Percentiles rank a stretch among this genome's conserved stretches.
phyloP scores from a whole-genome alignment of 2,113 vertebrate genomes.

The Rhinogobius similis region DNA sequence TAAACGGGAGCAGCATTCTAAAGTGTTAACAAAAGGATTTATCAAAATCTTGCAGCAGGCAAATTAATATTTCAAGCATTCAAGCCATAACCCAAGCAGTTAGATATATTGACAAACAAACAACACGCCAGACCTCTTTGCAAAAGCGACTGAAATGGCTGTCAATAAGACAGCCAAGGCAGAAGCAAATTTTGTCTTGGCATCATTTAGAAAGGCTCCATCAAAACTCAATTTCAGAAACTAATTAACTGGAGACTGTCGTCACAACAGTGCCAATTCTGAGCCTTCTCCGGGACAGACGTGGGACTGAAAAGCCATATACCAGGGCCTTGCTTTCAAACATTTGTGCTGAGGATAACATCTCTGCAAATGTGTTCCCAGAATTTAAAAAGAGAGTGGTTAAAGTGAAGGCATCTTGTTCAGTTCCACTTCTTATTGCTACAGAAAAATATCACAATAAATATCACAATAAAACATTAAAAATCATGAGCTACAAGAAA shows the following conservation, averaged over 20 bases:
- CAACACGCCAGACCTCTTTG: slow-evolving; percentile 83
- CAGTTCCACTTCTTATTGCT: neutral
- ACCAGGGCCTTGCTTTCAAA: slow-evolving; percentile 54
- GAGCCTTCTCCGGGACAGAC: slow-evolving; percentile 67
- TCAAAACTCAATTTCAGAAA: slow-evolving; percentile 99
- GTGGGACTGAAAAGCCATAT: slow-evolving; percentile 42
- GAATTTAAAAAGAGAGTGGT: slow-evolving; percentile 23
- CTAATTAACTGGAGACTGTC: slow-evolving; percentile 98
- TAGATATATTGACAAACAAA: slow-evolving; percentile 88
- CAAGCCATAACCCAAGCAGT: slow-evolving; percentile 78
- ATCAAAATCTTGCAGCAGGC: slow-evolving; percentile 22
- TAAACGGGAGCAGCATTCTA: neutral
- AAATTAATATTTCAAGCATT: slow-evolving; percentile 33
- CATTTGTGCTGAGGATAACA: slow-evolving; percentile 20
- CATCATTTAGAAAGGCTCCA: slow-evolving; percentile 99
- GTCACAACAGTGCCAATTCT: slow-evolving; percentile 83
- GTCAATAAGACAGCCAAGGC: slow-evolving; percentile 87
- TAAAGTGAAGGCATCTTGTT: slow-evolving; percentile 20
- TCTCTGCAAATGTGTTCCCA: slow-evolving; percentile 2
- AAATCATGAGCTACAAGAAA: too few relatives aligned
- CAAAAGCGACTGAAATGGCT: slow-evolving; percentile 90
- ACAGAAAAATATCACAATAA: too few relatives aligned
- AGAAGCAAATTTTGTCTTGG: slow-evolving; percentile 97
- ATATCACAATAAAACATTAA: too few relatives aligned
- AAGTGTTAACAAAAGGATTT: slow-evolving; percentile 37